Conservation (phyloP, 1,140 invertebrate genomes). For the Oreohelix idahoensis region DNA sequence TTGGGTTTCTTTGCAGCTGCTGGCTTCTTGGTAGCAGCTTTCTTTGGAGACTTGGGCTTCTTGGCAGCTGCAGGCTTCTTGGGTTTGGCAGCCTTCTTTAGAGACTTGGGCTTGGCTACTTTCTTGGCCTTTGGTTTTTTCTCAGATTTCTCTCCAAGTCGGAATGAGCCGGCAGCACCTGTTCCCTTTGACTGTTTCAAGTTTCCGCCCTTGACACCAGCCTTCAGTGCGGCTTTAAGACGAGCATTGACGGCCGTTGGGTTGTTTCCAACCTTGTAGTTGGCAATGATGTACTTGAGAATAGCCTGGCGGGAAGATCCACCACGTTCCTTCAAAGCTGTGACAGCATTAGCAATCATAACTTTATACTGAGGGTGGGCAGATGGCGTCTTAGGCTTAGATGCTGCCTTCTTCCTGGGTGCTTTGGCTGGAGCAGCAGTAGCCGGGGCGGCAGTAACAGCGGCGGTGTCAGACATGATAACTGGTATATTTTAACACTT, state of each 20-base stretch:
- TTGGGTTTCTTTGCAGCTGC: constrained; percentile 45
- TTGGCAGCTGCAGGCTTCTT: constrained; percentile 27
- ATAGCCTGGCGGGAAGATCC: constrained; percentile 57
- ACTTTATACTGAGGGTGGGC: constrained; percentile 37
- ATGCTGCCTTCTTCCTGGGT: constrained; percentile 23
- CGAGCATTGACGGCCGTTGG: constrained; percentile 39
- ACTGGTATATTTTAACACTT: background rate
- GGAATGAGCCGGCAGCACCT: constrained; percentile 27
- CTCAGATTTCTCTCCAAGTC: constrained; percentile 45
- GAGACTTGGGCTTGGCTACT: no score
- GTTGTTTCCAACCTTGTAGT: constrained; percentile 63
- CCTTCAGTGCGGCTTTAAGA: constrained; percentile 54
- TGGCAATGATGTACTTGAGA: constrained; percentile 65
- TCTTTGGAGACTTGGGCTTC: background rate
- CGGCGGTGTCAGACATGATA: constrained; percentile 26
- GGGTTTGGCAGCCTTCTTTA: constrained; percentile 20
- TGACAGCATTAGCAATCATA: constrained; percentile 31
- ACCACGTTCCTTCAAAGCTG: constrained; percentile 20
- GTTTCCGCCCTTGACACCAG: constrained; percentile 47
- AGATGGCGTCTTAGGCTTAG: constrained; percentile 46
- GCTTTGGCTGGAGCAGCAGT: constrained; percentile 21
- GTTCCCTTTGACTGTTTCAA: constrained; percentile 58
- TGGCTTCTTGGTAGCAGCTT: constrained; percentile 19
- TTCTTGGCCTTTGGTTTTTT: constrained; percentile 6
- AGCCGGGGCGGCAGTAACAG: constrained; percentile 34